A percentile compares a stretch with the other conserved stretches of the same genome.
Evolutionary conservation across 2,797 vertebrate species (phyloP).

Genomic region (Pristis pectinata): DNA sequence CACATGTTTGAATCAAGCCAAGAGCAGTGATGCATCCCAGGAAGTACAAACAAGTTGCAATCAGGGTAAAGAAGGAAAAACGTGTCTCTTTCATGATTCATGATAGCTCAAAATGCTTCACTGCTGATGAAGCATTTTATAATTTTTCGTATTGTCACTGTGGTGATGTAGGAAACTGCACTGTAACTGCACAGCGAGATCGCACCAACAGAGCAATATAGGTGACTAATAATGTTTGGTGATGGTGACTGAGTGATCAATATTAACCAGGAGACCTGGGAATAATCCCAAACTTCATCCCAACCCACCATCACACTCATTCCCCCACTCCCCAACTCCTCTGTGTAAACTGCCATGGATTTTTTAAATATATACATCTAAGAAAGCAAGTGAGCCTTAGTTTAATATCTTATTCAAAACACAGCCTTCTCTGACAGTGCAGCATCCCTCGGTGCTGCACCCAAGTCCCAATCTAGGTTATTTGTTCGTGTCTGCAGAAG

Average conservation of each 20-base stretch:
- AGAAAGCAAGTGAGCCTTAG: background rate
- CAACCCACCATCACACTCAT: too few relatives aligned
- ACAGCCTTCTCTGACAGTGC: background rate
- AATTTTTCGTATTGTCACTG: background rate
- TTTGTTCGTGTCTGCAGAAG: too few relatives aligned
- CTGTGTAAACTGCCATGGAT: background rate
- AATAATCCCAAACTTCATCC: background rate
- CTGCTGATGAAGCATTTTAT: background rate
- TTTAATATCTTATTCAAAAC: background rate
- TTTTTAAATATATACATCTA: background rate
- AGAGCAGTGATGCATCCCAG: background rate
- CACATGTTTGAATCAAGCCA: background rate
- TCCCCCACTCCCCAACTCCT: background rate
- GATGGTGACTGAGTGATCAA: background rate
- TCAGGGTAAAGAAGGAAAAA: background rate
- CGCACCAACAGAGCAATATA: background rate
- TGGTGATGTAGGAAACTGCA: background rate
- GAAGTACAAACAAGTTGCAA: background rate
- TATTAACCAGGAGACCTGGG: background rate
- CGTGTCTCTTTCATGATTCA: background rate
- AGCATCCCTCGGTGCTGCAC: background rate
- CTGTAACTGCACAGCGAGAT: background rate
- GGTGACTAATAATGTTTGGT: background rate
- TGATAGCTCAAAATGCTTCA: background rate
- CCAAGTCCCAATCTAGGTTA: background rate